phyloP scores from a whole-genome alignment of 1,140 invertebrate species.

The Agrypnia vestita region DNA sequence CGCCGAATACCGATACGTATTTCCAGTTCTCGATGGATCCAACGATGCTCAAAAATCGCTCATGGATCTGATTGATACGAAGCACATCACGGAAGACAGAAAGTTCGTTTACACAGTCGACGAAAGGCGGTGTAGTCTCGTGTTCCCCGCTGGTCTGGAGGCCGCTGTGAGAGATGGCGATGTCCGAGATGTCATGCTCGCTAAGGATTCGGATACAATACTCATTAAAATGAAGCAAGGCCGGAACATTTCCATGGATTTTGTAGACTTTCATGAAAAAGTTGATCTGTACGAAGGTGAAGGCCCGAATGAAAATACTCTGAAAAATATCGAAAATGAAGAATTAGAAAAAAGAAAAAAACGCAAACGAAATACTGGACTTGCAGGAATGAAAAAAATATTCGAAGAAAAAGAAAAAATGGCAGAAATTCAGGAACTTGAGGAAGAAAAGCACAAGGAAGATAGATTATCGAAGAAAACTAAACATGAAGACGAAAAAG shows the following conservation, averaged over 20 bases:
- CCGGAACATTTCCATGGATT: constrained; percentile 81
- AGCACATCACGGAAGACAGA: constrained; percentile 75
- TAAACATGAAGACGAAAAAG: constrained; percentile 67
- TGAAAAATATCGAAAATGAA: constrained; percentile 76
- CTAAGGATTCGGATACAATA: constrained; percentile 82
- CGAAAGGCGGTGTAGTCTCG: constrained; percentile 81
- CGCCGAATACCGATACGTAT: constrained; percentile 83
- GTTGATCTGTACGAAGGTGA: constrained; percentile 78
- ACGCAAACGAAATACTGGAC: constrained; percentile 72
- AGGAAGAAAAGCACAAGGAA: constrained; percentile 69
- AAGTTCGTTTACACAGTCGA: constrained; percentile 84
- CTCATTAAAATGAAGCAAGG: constrained; percentile 82
- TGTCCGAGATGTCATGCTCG: constrained; percentile 83
- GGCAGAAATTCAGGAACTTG: constrained; percentile 74
- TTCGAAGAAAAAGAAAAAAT: constrained; percentile 85
- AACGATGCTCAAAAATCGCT: constrained; percentile 77
- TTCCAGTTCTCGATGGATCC: constrained; percentile 79
- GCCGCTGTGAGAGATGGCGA: constrained; percentile 84
- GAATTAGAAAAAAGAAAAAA: constrained; percentile 76
- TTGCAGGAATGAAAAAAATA: constrained; percentile 79
- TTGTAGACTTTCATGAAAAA: constrained; percentile 76
- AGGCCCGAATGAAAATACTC: constrained; percentile 76
- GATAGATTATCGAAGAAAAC: constrained; percentile 70
- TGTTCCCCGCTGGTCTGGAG: constrained; percentile 84
- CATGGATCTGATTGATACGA: constrained; percentile 76